Base-by-base conservation (phyloP, 2,888 invertebrate species). In the Drosophila ezoana region DNA sequence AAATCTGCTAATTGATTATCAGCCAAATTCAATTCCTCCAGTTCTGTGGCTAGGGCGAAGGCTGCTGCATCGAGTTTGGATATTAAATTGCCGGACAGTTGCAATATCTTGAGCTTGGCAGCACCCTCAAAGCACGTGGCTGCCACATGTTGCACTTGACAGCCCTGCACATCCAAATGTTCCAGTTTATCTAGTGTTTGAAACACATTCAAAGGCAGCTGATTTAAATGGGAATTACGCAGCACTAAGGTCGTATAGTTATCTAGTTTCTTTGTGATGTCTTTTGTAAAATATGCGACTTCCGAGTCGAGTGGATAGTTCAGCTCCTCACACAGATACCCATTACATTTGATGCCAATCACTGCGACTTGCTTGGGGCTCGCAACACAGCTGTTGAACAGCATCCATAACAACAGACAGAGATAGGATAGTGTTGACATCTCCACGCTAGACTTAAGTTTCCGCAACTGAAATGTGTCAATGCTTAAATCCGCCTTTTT, bases 141-240 rank as follows among this genome's bases (percentile, higher is more conserved):
- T 13, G 62, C 47, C 11, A 81, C 68, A 18, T 57, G 49, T 8
- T 69, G 60, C 45, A 81, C 64, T 5, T 57, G 44, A 52, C 83
- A 79, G 40, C 48, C 44, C 41, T 71, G 54, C 1, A 59, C 68
- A 61, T 74, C 80, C 3, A 90, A 51, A 9, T 82, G 79, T 18
- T 83, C 79, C 20, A 91, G 40, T 13, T 80, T 59, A 0, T 37
- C 44, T 5, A 90, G 58, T n/a, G 70, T 43, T 4, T 70, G 63
- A 41, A 91, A 91, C 13, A 91, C 48, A 11, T 79, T 81, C 14
- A 72, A 58, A 0, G 91, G 91, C 28, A 91, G 16, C 3, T 70
- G 61, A 23, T 40, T 54, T 41, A 91, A 54, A 4, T 67, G 63
- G 23, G 90, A 90, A 33, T 76, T 64, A 23, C 81, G 79, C 4